phyloP scores from a whole-genome alignment of 2,113 vertebrate species.

The Numida meleagris region DNA sequence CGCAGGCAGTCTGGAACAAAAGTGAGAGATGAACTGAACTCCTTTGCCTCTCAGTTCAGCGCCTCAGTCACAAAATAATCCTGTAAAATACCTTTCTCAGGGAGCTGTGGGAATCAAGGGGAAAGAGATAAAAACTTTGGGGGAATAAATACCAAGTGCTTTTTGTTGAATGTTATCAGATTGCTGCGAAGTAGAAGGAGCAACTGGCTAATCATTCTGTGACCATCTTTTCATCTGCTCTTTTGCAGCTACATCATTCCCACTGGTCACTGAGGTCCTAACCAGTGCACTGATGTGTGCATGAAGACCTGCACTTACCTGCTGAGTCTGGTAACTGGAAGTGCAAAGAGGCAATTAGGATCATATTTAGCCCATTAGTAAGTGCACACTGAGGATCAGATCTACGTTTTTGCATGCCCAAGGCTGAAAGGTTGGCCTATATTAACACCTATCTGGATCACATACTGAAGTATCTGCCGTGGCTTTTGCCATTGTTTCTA shows the following conservation, averaged over 20 bases:
- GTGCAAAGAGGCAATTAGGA: background rate
- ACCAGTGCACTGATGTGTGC: background rate
- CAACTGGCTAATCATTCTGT: background rate
- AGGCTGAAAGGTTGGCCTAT: background rate
- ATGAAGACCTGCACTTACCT: rapidly evolving
- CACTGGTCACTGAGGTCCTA: background rate
- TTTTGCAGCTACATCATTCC: background rate
- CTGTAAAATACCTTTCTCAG: background rate
- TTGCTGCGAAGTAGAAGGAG: background rate
- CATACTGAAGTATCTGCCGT: background rate
- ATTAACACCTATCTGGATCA: background rate
- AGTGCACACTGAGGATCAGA: background rate
- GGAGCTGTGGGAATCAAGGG: background rate
- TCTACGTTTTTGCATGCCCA: background rate
- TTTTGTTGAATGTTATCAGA: background rate
- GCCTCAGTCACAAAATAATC: background rate
- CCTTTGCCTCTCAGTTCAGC: background rate
- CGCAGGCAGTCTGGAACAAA: background rate
- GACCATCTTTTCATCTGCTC: background rate
- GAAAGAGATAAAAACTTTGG: background rate
- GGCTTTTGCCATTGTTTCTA: background rate
- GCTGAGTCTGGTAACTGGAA: background rate
- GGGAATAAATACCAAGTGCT: background rate
- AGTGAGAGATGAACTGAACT: background rate
- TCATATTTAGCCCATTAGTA: background rate